Evolutionary conservation across 2,888 invertebrate species (phyloP), one percentile per base, ranked within the genome.

Genomic region (Drosophila rellima): DNA sequence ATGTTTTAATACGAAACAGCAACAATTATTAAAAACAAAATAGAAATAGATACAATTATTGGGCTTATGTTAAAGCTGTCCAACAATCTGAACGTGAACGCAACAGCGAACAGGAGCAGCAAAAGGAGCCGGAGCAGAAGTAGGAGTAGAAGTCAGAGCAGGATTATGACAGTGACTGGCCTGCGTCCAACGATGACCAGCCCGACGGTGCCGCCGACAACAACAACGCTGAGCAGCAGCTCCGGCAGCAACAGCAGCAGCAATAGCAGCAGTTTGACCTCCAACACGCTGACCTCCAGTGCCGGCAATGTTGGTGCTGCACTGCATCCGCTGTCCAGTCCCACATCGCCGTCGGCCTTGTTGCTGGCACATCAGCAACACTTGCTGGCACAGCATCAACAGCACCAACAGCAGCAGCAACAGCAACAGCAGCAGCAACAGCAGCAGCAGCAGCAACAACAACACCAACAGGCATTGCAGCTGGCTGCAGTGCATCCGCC

Each of bases 141-240:
- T 18, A 55, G 56, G 39, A 75, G 4, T 35, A 61, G 39, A 60
- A 74, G 20, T 50, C 65, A 79, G 61, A 67, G 50, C 77, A 80
- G 68, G 75, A 92, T 91, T 90, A 93, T 95, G 92, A 94, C 95
- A 88, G 94, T 94, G 85, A 94, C 94, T 93, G 94, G 94, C 79
- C 94, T 94, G 93, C 94, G 94, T 81, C 92, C 91, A 92, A 94
- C 94, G 75, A 95, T 94, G 89, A 94, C 94, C 91, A 94, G 94
- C 74, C 94, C 94, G 77, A 93, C 92, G 94, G 93, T 92, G 92
- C 93, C 93, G 91, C 93, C 92, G 84, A 90, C 90, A 78, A 91
- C 90, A 78, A 91, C 74, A 72, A 74, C 76, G 89, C 87, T 89
- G 61, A 81, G 82, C 63, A 81, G 82, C 63, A 86, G 56, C 74